Evolutionary conservation across 2,113 vertebrate species (phyloP).

Genomic region (Parus major): DNA sequence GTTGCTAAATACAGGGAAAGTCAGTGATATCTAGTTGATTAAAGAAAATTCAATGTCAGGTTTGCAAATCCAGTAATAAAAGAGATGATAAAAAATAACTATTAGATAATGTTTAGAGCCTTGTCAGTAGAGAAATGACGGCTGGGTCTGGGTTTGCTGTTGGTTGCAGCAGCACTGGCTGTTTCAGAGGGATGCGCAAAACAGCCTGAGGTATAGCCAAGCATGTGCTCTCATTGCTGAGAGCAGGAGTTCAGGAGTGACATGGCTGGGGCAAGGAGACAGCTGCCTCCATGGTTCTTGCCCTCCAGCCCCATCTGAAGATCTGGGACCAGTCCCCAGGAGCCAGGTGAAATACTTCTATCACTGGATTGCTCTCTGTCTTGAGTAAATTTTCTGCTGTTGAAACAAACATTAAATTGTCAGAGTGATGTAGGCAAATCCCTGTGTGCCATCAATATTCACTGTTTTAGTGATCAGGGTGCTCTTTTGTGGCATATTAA

Average conservation of each 20-base stretch:
- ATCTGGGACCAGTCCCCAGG: background rate
- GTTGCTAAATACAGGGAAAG: background rate
- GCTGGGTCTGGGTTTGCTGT: background rate
- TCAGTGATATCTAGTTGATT: background rate
- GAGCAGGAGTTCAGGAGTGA: background rate
- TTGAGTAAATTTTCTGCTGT: background rate
- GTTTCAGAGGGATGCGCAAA: background rate
- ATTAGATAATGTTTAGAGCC: background rate
- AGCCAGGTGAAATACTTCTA: background rate
- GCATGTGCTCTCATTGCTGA: fast-evolving
- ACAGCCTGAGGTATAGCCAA: background rate
- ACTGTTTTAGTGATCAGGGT: background rate
- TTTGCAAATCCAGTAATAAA: background rate
- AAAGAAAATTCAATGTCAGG: background rate
- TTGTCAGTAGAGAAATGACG: background rate
- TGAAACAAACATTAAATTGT: background rate
- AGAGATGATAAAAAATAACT: background rate
- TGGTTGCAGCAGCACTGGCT: background rate
- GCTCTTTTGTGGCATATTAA: background rate
- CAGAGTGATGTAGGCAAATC: background rate
- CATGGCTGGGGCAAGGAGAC: background rate
- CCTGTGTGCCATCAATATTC: background rate
- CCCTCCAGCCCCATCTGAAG: background rate
- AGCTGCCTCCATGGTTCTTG: background rate
- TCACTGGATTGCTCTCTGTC: background rate